Evolutionary conservation across 2,797 vertebrate genomes (phyloP), one percentile per base, ranked within the genome.

Genomic region (Aphelocoma californica): DNA sequence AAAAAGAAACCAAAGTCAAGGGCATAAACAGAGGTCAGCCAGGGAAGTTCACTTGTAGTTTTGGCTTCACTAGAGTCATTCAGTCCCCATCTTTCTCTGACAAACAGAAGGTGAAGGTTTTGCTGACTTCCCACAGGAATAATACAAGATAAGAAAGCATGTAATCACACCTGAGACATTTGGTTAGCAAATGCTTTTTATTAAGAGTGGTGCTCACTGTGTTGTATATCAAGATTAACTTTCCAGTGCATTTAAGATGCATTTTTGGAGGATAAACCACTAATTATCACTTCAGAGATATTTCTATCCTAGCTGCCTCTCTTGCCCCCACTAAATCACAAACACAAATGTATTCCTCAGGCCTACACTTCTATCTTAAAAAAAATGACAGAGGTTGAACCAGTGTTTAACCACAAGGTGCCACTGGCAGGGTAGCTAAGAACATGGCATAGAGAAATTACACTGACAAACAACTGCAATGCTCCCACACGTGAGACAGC

Each of bases 1-100:
- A 90, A 75, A 84, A 93, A 91, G 75, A 95, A 94, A 92, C 54
- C 78, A 95, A 85, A 90, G 82, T 23, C 86, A 72, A 94, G 64
- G 78, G 67, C 50, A 65, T 77, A 80, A 93, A 89, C 44, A 78
- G 71, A 85, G n/a, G 28, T 83, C 88, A 93, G 64, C 60, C 66
- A 74, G 60, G 31, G 20, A 82, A 88, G 51, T 51, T 77, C 60
- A 84, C 45, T 25, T 31, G 20, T 10, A 66, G 47, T 70, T 74
- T 69, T 85, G 74, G 56, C 80, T 82, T 92, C 82, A 79, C n/a
- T 42, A 71, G 25, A 92, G 28, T 72, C 8, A 84, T 48, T 84
- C 32, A 82, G 51, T 14, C 51, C 71, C 73, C 71, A 70, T n/a
- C 16, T 60, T 86, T 23, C 83, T 75, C 69, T 28, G 53, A 77